Base-by-base conservation (phyloP, 2,113 vertebrate species). In the Oceanites oceanicus region DNA sequence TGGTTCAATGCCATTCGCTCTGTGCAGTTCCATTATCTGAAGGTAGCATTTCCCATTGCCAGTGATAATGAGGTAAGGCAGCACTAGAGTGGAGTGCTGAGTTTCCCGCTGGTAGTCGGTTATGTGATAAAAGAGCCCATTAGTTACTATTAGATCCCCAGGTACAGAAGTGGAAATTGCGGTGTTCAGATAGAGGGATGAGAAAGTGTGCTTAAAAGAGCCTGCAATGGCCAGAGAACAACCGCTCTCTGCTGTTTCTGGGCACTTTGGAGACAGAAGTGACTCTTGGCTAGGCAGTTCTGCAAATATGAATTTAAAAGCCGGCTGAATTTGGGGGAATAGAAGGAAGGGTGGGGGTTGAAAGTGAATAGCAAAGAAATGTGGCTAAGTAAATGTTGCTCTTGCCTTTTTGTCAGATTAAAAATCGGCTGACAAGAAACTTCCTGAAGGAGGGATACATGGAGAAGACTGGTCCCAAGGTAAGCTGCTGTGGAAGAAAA, bases 391-490 rank as follows among this genome's bases (percentile, higher is more conserved):
- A 26, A 58, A 66, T 45, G 18, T 42, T 79, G 36, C 66, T 76
- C 32, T 65, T 71, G 71, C 80, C 55, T 94, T 95, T 93, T 68
- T 77, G 93, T 62, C 95, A 99, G 99, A 97, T 99, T 75, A 97
- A 98, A 81, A 99, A 98, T 45, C 99, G 98, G 70, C 97, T 99
- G 70, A 99, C 99, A 2, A 97, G 98, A 40, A 99, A 98, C 96
- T 99, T 99, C 95, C 96, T 99, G 86, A 99, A 98, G 94, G 99
- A 99, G 91, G 99, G 99, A 32, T 99, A 98, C 97, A 99, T 99
- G 99, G 99, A 99, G 96, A 99, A 99, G 97, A 99, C 99, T 3
- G 99, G 99, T 25, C 99, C 99, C 50, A 98, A 98, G 98, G 99
- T 98, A 95, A 98, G 97, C 91, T 67, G 40, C 61, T 59, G 5